These are phyloP conservation scores for Litoditis marina DNA, from an alignment of 2,888 invertebrate genomes.

Conservation along the genomic window DNA sequence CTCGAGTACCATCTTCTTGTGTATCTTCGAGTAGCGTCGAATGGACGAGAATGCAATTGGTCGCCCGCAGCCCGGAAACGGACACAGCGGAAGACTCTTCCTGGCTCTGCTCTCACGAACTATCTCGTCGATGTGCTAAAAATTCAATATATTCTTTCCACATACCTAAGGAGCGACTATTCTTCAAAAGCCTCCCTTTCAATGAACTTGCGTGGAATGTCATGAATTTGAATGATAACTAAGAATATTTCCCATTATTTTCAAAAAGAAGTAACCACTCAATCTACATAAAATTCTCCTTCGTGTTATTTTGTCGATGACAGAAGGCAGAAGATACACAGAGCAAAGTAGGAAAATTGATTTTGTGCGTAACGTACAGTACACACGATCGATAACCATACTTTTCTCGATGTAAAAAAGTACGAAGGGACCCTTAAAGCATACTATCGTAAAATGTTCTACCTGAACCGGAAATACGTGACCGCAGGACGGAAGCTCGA, in stretches of 20 bases:
- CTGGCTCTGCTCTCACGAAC: neutral
- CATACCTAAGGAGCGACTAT: no score
- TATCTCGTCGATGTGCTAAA: constrained; percentile 10
- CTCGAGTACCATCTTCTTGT: constrained; percentile 3
- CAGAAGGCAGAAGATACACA: neutral
- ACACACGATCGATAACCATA: neutral
- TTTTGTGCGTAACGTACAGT: neutral
- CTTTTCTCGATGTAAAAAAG: no score
- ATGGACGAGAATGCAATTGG: constrained; percentile 2
- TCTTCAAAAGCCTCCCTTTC: no score
- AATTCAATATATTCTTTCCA: neutral
- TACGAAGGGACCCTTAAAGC: no score
- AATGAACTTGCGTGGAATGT: no score
- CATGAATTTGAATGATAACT: no score
- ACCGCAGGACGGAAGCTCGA: constrained; percentile 3
- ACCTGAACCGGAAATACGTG: constrained; percentile 12
- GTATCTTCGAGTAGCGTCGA: constrained; percentile 2
- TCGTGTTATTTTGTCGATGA: no score
- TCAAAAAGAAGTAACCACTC: no score
- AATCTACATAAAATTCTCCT: no score
- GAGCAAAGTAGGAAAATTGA: no score
- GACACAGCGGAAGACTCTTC: neutral
- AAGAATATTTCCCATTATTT: no score
- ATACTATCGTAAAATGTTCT: neutral
- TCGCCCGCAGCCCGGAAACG: neutral